Evolutionary conservation across 2,797 vertebrate species (phyloP).

Genomic region (Alca torda): DNA sequence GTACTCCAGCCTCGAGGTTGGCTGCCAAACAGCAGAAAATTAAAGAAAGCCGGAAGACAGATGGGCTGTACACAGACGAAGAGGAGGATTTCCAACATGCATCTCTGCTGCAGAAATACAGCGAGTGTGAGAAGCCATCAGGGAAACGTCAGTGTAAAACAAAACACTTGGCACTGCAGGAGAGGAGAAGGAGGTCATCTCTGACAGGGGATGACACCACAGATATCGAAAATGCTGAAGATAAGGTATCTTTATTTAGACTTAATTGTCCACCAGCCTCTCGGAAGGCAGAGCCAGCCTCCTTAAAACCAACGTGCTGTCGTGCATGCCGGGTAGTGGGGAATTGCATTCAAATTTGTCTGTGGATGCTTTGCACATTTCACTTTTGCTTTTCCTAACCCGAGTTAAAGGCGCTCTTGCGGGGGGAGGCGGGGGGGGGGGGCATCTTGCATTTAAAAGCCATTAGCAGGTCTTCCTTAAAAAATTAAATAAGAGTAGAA

Average conservation of each 20-base stretch:
- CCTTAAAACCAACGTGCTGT: slow-evolving; percentile 7
- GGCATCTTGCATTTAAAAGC: background rate
- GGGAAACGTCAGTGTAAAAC: slow-evolving; percentile 99
- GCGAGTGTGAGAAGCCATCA: slow-evolving; percentile 94
- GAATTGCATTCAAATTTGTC: background rate
- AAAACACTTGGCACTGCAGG: slow-evolving; percentile 93
- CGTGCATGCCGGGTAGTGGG: background rate
- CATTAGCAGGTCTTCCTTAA: background rate
- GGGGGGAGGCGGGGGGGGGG: background rate
- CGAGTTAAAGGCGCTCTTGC: background rate
- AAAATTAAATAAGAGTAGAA: background rate
- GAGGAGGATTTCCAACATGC: slow-evolving; percentile 81
- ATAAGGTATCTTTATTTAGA: slow-evolving; percentile 80
- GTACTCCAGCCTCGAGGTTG: slow-evolving; percentile 85
- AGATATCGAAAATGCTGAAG: slow-evolving; percentile 83
- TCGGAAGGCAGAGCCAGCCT: background rate
- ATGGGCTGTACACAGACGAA: slow-evolving; percentile 81
- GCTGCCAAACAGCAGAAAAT: slow-evolving; percentile 87
- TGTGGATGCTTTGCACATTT: background rate
- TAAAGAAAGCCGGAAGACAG: slow-evolving; percentile 90
- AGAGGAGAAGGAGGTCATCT: slow-evolving; percentile 80
- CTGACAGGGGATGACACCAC: slow-evolving; percentile 81
- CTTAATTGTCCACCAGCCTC: slow-evolving; percentile 42
- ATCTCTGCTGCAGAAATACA: slow-evolving; percentile 87
- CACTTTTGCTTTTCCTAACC: background rate